These are phyloP conservation scores for Enteromius paludinosus DNA, from an alignment of 2,797 vertebrate genomes.

Conservation along the genomic window DNA sequence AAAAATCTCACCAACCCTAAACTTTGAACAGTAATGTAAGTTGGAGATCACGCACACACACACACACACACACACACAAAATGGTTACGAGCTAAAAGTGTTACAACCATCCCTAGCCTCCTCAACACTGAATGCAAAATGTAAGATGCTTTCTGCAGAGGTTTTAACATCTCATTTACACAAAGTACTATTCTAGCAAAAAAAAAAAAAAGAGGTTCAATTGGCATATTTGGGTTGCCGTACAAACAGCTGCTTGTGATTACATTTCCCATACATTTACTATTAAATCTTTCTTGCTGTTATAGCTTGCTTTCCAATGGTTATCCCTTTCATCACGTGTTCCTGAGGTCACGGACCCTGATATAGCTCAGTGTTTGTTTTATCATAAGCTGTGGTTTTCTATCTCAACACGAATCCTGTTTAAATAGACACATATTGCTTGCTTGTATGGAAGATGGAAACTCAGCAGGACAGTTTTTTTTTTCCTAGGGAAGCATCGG, in stretches of 20 bases:
- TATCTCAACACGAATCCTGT: not conserved
- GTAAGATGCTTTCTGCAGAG: not conserved
- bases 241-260: not conserved
- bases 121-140: not conserved
- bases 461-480: not conserved
- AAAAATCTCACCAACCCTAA: not conserved
- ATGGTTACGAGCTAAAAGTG: not conserved
- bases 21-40: not conserved
- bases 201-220: not conserved
- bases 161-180: not conserved
- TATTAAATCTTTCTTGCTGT: not conserved
- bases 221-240: not conserved
- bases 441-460: not conserved
- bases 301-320: not conserved
- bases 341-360: not conserved
- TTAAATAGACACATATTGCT: slow-evolving; percentile 6
- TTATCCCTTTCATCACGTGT: not conserved
- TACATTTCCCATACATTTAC: not conserved
- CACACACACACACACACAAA: not conserved
- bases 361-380: not conserved
- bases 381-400: not conserved
- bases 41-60: not conserved
- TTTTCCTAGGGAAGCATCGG: not conserved
- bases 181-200: not conserved
- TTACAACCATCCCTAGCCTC: not conserved